phyloP scores from a whole-genome alignment of 1,140 invertebrate species.

The Cydia fagiglandana region DNA sequence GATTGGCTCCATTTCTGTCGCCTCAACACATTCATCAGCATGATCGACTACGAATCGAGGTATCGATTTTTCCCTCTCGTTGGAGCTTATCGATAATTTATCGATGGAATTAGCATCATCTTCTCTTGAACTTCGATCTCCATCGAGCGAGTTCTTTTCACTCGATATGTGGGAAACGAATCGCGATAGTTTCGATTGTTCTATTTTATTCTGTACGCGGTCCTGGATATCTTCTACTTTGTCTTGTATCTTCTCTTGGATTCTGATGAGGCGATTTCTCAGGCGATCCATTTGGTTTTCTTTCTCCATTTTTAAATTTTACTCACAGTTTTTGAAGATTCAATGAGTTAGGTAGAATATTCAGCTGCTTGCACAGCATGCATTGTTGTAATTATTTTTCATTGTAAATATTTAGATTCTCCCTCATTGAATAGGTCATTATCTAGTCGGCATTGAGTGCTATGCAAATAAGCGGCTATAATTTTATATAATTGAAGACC shows the following conservation, averaged over 20 bases:
- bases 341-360: not conserved
- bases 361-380: not conserved
- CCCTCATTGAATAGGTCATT: constrained; percentile 21
- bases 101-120: constrained; percentile 36
- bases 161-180: constrained; percentile 71
- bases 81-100: constrained; percentile 48
- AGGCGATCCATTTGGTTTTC: constrained; percentile 71
- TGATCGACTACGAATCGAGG: constrained; percentile 56
- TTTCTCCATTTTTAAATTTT: constrained; percentile 41
- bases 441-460: not conserved
- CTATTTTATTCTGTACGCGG: constrained; percentile 69
- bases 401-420: constrained; percentile 6
- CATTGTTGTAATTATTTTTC: constrained; percentile 41
- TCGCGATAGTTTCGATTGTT: constrained; percentile 61
- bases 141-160: constrained; percentile 51
- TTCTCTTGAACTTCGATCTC: constrained; percentile 42
- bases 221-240: constrained; percentile 73
- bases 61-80: constrained; percentile 33
- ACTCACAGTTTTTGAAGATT: not conserved
- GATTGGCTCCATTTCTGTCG: constrained; percentile 44
- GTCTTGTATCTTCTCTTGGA: constrained; percentile 73
- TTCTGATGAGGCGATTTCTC: constrained; percentile 62
- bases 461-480: not conserved
- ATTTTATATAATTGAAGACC: not conserved
- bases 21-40: constrained; percentile 36